phyloP scores from a whole-genome alignment of 2,888 invertebrate genomes.

The Ormia ochracea region DNA sequence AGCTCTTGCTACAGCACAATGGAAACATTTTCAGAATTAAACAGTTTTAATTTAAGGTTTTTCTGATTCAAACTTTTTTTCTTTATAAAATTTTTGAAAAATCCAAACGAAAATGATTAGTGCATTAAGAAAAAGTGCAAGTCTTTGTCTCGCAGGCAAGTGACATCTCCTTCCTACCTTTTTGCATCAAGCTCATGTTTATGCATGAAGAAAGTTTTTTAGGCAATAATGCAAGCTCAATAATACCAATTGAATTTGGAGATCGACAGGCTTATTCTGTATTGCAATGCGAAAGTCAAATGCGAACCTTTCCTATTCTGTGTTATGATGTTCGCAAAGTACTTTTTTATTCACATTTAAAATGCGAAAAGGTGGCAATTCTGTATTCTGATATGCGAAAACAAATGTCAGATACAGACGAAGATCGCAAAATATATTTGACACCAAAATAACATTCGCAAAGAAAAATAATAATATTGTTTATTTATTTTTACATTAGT shows the following conservation, averaged over 20 bases:
- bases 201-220: no score
- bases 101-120: no score
- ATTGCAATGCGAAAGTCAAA: conserved; percentile 1
- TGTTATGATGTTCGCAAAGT: neutral
- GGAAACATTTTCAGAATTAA: no score
- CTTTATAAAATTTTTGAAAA: no score
- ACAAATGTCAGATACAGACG: conserved; percentile 15
- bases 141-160: no score
- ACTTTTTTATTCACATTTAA: neutral
- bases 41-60: no score
- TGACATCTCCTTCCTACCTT: no score
- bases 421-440: conserved; percentile 3
- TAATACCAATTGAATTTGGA: no score
- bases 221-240: no score
- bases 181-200: no score
- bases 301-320: conserved; percentile 4
- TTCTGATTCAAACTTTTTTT: no score
- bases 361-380: conserved; percentile 6
- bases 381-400: neutral
- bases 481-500: neutral
- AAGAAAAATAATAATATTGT: neutral
- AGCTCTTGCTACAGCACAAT: neutral
- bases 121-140: no score
- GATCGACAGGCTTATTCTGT: neutral
- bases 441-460: neutral